Conservation (phyloP, 2,797 vertebrate genomes). For the Protosalanx chinensis region DNA sequence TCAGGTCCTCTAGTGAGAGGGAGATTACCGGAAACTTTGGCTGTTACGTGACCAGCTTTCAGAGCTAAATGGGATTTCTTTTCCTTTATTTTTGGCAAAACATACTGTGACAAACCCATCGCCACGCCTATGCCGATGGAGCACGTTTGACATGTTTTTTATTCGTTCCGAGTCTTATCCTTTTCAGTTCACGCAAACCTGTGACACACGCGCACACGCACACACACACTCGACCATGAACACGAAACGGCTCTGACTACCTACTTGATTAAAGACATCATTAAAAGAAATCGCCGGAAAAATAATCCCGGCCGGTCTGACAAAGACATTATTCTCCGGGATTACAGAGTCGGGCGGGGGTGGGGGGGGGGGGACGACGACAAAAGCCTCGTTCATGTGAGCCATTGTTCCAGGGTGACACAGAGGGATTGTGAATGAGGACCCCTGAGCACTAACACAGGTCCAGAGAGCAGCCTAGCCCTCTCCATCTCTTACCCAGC, state of each 20-base stretch:
- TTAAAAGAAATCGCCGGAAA: constrained; percentile 24
- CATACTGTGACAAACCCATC: neutral
- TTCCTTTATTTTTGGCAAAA: no score
- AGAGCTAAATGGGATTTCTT: neutral
- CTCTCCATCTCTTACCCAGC: neutral
- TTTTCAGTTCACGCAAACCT: constrained; percentile 2
- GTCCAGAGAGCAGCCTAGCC: neutral
- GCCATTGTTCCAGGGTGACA: constrained; percentile 42
- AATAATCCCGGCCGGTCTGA: constrained; percentile 52
- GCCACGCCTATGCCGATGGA: neutral
- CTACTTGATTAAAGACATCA: constrained; percentile 30
- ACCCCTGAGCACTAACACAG: neutral
- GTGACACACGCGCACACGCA: constrained; percentile 10
- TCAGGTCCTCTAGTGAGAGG: neutral
- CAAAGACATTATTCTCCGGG: constrained; percentile 50
- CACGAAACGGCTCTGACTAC: constrained; percentile 9
- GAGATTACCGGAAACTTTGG: neutral
- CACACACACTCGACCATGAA: constrained; percentile 13
- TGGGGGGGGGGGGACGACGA: no score
- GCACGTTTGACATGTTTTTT: neutral
- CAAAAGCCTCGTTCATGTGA: constrained; percentile 49
- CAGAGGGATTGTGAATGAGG: constrained; percentile 28
- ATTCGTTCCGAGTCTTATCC: constrained; percentile 7
- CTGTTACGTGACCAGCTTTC: neutral
- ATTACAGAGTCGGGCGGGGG: constrained; percentile 42